These are phyloP conservation scores for Orestias chungarensis DNA, from an alignment of 2,797 vertebrate genomes.

Conservation along the genomic window DNA sequence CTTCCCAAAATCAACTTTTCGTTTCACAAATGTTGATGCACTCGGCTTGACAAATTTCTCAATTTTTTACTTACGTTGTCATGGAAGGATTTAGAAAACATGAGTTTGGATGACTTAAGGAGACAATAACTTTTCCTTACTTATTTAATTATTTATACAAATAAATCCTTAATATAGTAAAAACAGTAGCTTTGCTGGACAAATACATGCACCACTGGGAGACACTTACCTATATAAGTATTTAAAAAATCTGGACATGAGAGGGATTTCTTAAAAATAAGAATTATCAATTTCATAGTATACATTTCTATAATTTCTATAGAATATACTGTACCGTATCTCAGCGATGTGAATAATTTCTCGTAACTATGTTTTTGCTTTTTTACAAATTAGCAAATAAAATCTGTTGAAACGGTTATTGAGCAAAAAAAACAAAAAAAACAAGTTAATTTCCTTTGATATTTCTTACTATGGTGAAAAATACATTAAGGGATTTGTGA, in stretches of 20 bases:
- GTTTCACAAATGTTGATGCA: neutral
- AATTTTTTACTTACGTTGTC: no score
- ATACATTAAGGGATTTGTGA: constrained; percentile 20
- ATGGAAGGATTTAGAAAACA: neutral
- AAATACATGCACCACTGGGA: neutral
- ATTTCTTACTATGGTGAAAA: constrained; percentile 16
- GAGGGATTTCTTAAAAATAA: neutral
- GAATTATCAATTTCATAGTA: neutral
- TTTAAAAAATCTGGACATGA: no score
- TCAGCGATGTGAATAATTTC: neutral
- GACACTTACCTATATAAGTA: no score
- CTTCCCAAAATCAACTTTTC: neutral
- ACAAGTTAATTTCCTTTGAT: neutral
- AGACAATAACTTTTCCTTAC: no score
- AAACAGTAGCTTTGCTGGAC: neutral
- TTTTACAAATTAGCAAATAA: constrained; percentile 6
- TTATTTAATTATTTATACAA: no score
- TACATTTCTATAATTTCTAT: no score
- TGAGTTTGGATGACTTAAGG: neutral
- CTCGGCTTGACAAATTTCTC: neutral
- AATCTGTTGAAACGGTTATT: constrained; percentile 6
- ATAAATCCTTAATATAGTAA: neutral
- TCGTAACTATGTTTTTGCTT: neutral
- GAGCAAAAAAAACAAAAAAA: no score
- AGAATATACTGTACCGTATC: no score